These are phyloP conservation scores for Amphipyra berbera DNA, from an alignment of 2,888 invertebrate species.

Conservation along the genomic window DNA sequence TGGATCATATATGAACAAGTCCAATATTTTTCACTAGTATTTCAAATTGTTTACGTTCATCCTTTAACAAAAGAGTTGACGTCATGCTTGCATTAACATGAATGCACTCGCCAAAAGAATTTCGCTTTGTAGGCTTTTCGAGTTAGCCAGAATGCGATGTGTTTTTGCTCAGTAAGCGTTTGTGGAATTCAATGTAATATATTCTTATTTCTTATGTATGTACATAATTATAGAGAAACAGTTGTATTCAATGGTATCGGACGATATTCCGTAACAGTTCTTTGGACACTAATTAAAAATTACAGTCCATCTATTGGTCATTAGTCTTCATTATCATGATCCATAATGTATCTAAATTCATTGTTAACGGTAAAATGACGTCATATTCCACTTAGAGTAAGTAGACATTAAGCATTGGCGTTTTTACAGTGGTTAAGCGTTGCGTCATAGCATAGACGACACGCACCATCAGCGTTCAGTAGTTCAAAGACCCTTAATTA, in stretches of 20 bases:
- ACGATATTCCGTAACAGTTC: background rate
- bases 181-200: background rate
- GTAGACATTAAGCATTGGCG: slow-evolving; percentile 40
- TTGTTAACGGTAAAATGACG: slow-evolving; percentile 38
- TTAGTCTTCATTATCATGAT: slow-evolving; percentile 2
- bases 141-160: slow-evolving; percentile 4
- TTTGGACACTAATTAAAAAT: no score
- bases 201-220: background rate
- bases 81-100: slow-evolving; percentile 26
- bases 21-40: background rate
- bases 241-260: background rate
- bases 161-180: background rate
- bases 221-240: no score
- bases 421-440: slow-evolving; percentile 50
- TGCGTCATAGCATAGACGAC: slow-evolving; percentile 59
- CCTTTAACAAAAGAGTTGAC: slow-evolving; percentile 14
- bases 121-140: slow-evolving; percentile 14
- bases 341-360: slow-evolving; percentile 7
- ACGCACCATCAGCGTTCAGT: slow-evolving; percentile 65
- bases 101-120: slow-evolving; percentile 13
- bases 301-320: background rate
- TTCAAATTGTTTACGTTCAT: background rate
- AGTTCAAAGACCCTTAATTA: slow-evolving; percentile 78
- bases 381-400: slow-evolving; percentile 28
- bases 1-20: background rate